A percentile compares a stretch with the other conserved stretches of the same genome.
phyloP scores from a whole-genome alignment of 2,888 invertebrate genomes.

The Eustalomyia histrio region DNA sequence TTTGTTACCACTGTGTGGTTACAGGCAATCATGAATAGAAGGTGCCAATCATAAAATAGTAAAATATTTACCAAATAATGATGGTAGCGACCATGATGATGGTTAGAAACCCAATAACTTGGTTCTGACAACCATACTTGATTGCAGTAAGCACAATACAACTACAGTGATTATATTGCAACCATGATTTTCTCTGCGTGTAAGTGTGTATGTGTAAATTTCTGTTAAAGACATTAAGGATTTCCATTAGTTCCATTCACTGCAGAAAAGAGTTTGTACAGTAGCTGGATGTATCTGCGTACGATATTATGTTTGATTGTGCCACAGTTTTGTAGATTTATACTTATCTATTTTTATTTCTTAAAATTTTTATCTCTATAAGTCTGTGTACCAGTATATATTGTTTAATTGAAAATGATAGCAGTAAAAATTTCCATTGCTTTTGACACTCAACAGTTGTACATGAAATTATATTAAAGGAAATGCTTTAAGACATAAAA shows the following conservation, averaged over 20 bases:
- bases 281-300: neutral
- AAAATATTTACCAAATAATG: no score
- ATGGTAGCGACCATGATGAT: no score
- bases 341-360: neutral
- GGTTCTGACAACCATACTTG: no score
- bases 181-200: no score
- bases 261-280: slow-evolving; percentile 4
- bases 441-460: slow-evolving; percentile 32
- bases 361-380: neutral
- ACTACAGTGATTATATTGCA: no score
- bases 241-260: slow-evolving; percentile 20
- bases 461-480: neutral
- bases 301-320: neutral
- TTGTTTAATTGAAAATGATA: neutral
- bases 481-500: neutral
- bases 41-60: no score
- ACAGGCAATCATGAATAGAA: no score
- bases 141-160: no score
- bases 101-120: no score
- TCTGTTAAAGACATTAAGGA: slow-evolving; percentile 9
- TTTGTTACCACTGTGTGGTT: no score
- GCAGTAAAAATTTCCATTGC: neutral
- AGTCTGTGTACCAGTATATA: neutral
- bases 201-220: neutral
- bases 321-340: neutral